Evolutionary conservation across 2,888 invertebrate genomes (phyloP), one percentile per base, ranked within the genome.

Genomic region (Leptogaster cylindrica): DNA sequence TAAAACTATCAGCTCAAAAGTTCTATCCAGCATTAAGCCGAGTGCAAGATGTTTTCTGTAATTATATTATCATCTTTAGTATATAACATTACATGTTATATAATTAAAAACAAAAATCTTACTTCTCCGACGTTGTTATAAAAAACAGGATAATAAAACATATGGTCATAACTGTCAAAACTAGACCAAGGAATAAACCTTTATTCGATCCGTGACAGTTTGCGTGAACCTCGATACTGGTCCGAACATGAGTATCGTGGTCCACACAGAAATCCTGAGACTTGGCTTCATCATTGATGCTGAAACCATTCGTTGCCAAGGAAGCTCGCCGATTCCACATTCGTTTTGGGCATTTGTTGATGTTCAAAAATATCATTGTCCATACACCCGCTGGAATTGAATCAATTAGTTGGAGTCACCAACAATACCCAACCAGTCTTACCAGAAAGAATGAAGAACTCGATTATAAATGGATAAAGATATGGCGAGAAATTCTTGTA

Each of bases 171-270:
- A 86, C 81, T 65, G 86, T 80, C 78, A 78, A 82, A 77, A 74
- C 83, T 79, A 78, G 84, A 81, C 36, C 83, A 81, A 31, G 41
- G 78, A 91, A 90, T 20, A 91, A 81, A 1, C 91, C 91, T 68
- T 87, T 86, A 81, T 89, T 90, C 65, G 91, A 87, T 1, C 90
- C 87, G 75, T 90, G 88, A 76, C 91, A 92, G 80, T 92, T 91
- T 1, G 88, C 88, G 74, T 87, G 83, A 70, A 89, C 85, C 46
- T 87, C 84, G 31, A 88, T 80, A 74, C 85, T 85, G 72, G 84
- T 85, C 3, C 82, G 85, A 74, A 79, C 85, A 64, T 83, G 82
- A 63, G 83, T 83, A 3, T 83, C 83, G 39, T 72, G 72, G 72
- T 83, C 84, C 61, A 77, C 81, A 3, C 82, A 82, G 52, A 81